phyloP scores from a whole-genome alignment of 2,113 vertebrate genomes.

The Tringa solitaria region DNA sequence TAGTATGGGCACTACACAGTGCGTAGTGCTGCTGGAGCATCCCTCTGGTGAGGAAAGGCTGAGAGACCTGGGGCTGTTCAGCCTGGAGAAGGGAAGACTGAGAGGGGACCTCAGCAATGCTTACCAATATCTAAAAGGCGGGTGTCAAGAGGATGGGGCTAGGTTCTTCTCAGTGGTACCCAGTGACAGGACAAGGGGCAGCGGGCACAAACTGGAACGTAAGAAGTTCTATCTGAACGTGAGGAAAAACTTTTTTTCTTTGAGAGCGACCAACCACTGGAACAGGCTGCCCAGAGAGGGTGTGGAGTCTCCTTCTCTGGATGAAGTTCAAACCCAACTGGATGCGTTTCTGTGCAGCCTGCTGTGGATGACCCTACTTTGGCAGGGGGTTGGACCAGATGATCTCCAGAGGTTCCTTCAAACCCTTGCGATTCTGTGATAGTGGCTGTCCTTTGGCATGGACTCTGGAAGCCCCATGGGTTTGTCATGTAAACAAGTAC shows the following conservation, averaged over 20 bases:
- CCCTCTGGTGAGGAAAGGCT: not conserved
- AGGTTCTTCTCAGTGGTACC: not conserved
- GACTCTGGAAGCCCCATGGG: not conserved
- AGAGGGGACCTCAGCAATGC: not conserved
- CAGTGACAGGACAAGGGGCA: not conserved
- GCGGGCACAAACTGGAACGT: not conserved
- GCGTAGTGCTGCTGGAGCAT: not conserved
- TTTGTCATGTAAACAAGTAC: not conserved
- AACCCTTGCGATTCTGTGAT: not conserved
- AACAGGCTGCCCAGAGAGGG: not conserved
- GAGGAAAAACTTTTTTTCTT: not conserved
- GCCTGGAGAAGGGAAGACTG: not conserved
- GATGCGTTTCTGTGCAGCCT: not conserved
- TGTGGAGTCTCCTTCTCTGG: not conserved
- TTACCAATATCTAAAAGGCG: not conserved
- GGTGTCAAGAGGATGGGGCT: not conserved
- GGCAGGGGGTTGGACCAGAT: not conserved
- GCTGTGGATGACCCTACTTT: not conserved
- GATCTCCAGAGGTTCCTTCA: not conserved
- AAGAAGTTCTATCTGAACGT: not conserved
- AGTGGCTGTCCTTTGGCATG: not conserved
- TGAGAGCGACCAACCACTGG: not conserved
- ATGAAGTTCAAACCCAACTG: not conserved
- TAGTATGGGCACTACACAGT: not conserved
- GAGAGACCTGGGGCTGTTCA: not conserved